Percentiles rank a stretch among this genome's conserved stretches.
Conservation (phyloP, 2,113 vertebrate genomes). For the Riparia riparia region DNA sequence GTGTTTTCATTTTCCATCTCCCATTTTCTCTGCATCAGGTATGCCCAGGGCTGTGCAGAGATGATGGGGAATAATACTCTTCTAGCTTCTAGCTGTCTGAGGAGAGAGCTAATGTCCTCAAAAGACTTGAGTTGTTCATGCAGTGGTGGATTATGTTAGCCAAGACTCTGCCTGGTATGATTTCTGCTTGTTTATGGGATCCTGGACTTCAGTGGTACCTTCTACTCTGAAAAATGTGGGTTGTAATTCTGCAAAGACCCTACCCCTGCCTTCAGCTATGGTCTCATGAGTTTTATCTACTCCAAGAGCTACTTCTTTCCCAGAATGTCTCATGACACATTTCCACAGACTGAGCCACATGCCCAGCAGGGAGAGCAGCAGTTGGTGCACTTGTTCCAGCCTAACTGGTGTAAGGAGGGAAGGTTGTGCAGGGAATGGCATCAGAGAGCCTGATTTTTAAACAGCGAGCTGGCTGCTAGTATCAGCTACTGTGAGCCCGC, state of each 20-base stretch:
- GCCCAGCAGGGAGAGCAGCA: fast-evolving
- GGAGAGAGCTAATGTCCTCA: background rate
- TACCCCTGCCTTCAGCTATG: background rate
- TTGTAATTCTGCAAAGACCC: background rate
- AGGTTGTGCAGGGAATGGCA: background rate
- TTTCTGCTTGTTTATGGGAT: background rate
- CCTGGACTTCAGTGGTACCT: background rate
- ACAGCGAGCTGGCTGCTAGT: background rate
- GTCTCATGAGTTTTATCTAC: background rate
- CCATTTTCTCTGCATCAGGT: background rate
- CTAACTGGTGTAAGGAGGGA: background rate
- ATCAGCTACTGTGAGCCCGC: fast-evolving
- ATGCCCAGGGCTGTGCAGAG: background rate
- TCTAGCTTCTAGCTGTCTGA: background rate
- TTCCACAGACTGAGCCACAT: fast-evolving
- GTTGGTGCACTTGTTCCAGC: background rate
- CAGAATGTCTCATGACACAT: background rate
- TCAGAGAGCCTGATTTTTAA: background rate
- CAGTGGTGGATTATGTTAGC: background rate
- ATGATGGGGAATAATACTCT: background rate
- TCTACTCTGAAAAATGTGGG: background rate
- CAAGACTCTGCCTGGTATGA: background rate
- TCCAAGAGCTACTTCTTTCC: background rate
- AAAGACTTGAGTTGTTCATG: background rate
- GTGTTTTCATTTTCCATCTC: background rate